A percentile compares a stretch with the other conserved stretches of the same genome.
Evolutionary conservation across 2,797 vertebrate species (phyloP).

Genomic region (Falco peregrinus): DNA sequence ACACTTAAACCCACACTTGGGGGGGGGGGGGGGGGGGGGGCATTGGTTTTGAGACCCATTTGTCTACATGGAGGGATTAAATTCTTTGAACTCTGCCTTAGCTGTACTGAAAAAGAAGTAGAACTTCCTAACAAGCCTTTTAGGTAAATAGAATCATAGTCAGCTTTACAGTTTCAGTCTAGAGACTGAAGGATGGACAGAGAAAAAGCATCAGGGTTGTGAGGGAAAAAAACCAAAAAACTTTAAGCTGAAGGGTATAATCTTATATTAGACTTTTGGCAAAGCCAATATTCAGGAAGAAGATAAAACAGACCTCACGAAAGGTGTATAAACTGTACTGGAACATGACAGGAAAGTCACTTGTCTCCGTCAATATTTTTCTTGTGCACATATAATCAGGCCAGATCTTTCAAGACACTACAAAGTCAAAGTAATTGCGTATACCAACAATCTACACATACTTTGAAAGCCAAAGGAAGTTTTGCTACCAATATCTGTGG

Average conservation of each 20-base stretch:
- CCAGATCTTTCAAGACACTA: background rate
- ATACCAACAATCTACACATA: background rate
- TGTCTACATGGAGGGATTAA: background rate
- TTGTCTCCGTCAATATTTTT: background rate
- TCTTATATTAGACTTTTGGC: background rate
- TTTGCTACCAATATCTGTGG: background rate
- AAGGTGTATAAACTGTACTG: slow-evolving; percentile 25
- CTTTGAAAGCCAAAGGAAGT: background rate
- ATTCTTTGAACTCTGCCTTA: background rate
- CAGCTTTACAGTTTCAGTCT: background rate
- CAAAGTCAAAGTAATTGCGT: background rate
- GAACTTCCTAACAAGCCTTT: background rate
- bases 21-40: too few species aligned
- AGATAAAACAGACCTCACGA: background rate
- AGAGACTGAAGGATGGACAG: background rate
- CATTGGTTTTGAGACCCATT: background rate
- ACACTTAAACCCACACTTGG: background rate
- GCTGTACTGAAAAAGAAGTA: background rate
- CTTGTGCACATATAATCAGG: background rate
- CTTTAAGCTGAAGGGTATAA: background rate
- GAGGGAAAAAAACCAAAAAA: background rate
- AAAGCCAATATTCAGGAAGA: slow-evolving; percentile 21
- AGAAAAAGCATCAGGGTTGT: background rate
- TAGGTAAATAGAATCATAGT: background rate
- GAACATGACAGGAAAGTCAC: background rate